Evolutionary conservation across 2,113 vertebrate species (phyloP).

Genomic region (Mastomys coucha): DNA sequence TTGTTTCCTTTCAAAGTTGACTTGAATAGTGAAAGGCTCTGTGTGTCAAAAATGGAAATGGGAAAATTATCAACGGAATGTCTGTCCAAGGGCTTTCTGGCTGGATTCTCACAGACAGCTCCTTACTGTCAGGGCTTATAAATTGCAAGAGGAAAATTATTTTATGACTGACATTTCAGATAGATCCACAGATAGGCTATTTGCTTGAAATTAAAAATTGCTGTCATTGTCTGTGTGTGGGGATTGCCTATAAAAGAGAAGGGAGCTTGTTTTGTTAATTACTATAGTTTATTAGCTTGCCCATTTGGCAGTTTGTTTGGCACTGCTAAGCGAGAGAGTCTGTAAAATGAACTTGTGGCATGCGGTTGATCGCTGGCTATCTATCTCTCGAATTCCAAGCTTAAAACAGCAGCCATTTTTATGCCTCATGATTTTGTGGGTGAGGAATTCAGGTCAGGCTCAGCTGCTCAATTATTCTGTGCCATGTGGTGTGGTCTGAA

Average conservation of each 20-base stretch:
- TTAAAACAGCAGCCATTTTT: background rate
- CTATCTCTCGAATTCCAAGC: background rate
- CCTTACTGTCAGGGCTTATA: slow-evolving; percentile 46
- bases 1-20: slow-evolving; percentile 34
- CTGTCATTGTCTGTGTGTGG: background rate
- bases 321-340: background rate
- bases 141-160: slow-evolving; percentile 49
- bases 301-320: background rate
- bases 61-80: slow-evolving; percentile 40
- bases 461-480: slow-evolving; percentile 6
- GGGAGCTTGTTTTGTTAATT: slow-evolving; percentile 8
- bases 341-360: background rate
- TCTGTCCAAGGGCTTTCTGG: background rate
- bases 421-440: background rate
- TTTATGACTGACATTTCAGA: slow-evolving; percentile 33
- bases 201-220: slow-evolving; percentile 2
- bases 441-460: background rate
- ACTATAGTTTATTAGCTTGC: background rate
- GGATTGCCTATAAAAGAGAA: background rate
- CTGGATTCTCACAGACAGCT: background rate
- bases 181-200: background rate
- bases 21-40: slow-evolving; percentile 3
- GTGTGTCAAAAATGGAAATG: slow-evolving; percentile 31
- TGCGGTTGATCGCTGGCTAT: background rate
- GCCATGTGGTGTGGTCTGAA: background rate